Evolutionary conservation across 1,140 invertebrate genomes (phyloP), one percentile per base, ranked within the genome.

Genomic region (Drosophila mojavensis): DNA sequence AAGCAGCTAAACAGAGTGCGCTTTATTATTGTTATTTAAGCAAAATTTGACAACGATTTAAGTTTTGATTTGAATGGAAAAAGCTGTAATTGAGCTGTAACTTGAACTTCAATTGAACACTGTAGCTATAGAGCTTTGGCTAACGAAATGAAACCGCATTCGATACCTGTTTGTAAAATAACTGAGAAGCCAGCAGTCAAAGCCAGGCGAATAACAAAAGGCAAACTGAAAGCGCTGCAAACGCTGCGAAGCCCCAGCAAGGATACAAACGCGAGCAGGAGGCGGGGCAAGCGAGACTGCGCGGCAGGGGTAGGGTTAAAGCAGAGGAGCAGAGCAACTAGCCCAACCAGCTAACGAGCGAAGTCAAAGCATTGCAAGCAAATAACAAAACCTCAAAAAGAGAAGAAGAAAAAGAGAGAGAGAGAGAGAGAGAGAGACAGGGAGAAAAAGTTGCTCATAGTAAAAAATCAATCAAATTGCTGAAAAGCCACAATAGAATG

Each of bases 11-110:
- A 11, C 20, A 26, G 17, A 30, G 33, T 4, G 43, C 20, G 1
- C 20, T 24, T 24, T 64, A 54, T 85, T 76, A 71, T 78, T 72
- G 45, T 75, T 85, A 64, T 85, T 84, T 70, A 56, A 70, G 55
- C 68, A 84, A 84, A 85, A 75, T 83, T 81, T 65, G 48, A 45
- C 26, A 17, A 17, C 56, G 26, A 55, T 33, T 20, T 24, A 10
- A 56, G 33, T 24, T 75, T 36, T 13, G 55, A 69, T 36, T n/a
- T 41, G 11, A 17, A 36, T 5, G 24, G 48, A 2, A 50, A 33
- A 10, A 33, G 6, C 5, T 1, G 28, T 5, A 30, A 26, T 1
- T 0, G 1, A 13, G 26, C 24, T 30, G 1, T 9, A 47, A 50
- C 20, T 26, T 6, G 0, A 15, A 15, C 15, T 15, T 3, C 43